These are phyloP conservation scores for Erythrocercus mccallii DNA, from an alignment of 2,113 vertebrate species.

Conservation along the genomic window DNA sequence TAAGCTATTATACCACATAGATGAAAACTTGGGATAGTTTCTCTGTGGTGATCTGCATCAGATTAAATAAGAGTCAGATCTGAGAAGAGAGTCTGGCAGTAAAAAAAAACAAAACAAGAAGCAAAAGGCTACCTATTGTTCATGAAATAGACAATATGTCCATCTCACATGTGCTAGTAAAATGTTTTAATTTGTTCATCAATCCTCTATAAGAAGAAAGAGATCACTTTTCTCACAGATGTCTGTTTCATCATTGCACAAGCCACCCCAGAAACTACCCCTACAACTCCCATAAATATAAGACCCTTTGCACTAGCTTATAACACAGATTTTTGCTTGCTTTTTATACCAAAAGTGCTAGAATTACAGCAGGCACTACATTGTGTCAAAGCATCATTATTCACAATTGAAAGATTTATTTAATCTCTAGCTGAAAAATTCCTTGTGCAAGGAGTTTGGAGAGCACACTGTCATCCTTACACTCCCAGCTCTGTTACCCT, in stretches of 20 bases:
- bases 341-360: background rate
- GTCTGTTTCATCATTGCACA: background rate
- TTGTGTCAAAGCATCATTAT: background rate
- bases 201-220: background rate
- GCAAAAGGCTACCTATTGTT: background rate
- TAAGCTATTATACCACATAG: background rate
- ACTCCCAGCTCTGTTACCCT: background rate
- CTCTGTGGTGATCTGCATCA: background rate
- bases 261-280: background rate
- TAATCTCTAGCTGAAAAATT: background rate
- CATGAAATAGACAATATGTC: background rate
- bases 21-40: background rate
- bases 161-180: background rate
- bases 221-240: background rate
- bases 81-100: background rate
- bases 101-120: background rate
- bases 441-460: background rate
- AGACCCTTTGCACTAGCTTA: background rate
- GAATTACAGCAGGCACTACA: background rate
- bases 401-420: background rate
- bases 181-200: background rate
- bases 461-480: background rate
- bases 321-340: background rate
- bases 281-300: background rate
- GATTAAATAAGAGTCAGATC: background rate